These are phyloP conservation scores for Platalea minor DNA, from an alignment of 2,797 vertebrate genomes.

Conservation along the genomic window DNA sequence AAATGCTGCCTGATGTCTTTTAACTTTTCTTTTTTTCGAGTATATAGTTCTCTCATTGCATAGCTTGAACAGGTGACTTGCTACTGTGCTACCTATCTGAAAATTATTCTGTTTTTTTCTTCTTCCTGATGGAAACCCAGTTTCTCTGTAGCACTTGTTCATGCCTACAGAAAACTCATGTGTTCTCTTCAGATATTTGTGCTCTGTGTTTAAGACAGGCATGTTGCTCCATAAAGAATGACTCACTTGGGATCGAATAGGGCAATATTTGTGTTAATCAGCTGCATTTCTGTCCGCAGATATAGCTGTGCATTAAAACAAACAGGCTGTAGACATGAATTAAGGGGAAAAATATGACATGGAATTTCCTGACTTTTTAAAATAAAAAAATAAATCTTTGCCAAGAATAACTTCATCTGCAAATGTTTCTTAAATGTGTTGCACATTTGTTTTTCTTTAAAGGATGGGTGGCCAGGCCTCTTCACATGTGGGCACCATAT, in stretches of 20 bases:
- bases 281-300: neutral
- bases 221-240: neutral
- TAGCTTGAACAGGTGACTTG: neutral
- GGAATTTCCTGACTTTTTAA: constrained; percentile 10
- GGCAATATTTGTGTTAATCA: constrained; percentile 16
- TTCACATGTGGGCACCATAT: constrained; percentile 11
- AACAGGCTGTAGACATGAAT: neutral
- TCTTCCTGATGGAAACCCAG: neutral
- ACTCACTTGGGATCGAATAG: neutral
- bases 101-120: neutral
- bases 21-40: neutral
- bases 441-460: constrained; percentile 34
- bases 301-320: neutral
- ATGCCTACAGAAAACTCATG: neutral
- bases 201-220: neutral
- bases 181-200: neutral
- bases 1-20: neutral
- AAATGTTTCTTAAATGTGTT: constrained; percentile 16
- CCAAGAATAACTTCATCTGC: constrained; percentile 41
- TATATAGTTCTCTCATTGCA: neutral
- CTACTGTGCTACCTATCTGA: neutral
- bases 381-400: neutral
- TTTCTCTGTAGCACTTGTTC: neutral
- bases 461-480: constrained; percentile 22
- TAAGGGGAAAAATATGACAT: neutral